Percentiles rank a stretch among this genome's conserved stretches.
These are phyloP conservation scores for Autographa gamma DNA, from an alignment of 2,888 invertebrate species.

Conservation along the genomic window DNA sequence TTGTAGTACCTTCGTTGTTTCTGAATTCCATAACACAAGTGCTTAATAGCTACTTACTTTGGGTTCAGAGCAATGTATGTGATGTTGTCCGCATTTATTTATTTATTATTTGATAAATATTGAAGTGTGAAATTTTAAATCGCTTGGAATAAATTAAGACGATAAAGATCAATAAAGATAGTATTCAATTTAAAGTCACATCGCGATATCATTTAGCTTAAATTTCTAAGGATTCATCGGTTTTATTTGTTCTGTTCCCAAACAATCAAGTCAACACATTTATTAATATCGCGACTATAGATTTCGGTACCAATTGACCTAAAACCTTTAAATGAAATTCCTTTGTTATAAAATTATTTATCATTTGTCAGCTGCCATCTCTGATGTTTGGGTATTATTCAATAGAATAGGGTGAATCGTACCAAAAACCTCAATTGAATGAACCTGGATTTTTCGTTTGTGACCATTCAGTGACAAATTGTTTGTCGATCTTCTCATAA, in stretches of 20 bases:
- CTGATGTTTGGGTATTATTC: slow-evolving; percentile 31
- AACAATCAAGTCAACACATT: slow-evolving; percentile 27
- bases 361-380: slow-evolving; percentile 43
- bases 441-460: slow-evolving; percentile 16
- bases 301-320: slow-evolving; percentile 39
- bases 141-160: too few relatives aligned
- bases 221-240: neutral
- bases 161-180: neutral
- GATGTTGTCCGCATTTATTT: too few relatives aligned
- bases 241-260: neutral
- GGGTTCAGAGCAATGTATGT: too few relatives aligned
- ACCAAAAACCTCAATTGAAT: slow-evolving; percentile 16
- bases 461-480: neutral
- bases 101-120: too few relatives aligned
- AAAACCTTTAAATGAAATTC: slow-evolving; percentile 31
- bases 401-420: slow-evolving; percentile 30
- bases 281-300: slow-evolving; percentile 26
- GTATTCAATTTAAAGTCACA: neutral
- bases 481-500: neutral
- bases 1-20: too few relatives aligned
- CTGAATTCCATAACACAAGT: too few relatives aligned
- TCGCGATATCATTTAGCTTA: neutral
- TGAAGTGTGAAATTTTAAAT: too few relatives aligned
- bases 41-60: too few relatives aligned
- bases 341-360: slow-evolving; percentile 50